phyloP scores from a whole-genome alignment of 2,113 vertebrate species.

The Anhinga anhinga region DNA sequence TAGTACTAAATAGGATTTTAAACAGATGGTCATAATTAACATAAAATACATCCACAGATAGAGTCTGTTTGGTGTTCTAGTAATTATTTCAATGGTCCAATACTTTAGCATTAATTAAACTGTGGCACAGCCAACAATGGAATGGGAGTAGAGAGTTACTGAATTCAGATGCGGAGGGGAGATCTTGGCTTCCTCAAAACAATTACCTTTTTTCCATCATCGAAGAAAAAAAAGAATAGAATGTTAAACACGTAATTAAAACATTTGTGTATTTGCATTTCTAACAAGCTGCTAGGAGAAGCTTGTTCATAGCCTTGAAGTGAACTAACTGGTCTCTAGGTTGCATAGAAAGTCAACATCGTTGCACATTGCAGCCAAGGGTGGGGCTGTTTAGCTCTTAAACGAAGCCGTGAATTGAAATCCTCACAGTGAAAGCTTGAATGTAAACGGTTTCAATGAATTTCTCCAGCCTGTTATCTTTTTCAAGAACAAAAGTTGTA shows the following conservation, averaged over 20 bases:
- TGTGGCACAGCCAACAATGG: not conserved
- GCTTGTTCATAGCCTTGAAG: not conserved
- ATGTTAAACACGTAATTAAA: not conserved
- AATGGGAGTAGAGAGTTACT: not conserved
- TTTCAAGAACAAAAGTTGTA: not conserved
- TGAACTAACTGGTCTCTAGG: constrained; percentile 43
- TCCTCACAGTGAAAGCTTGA: not conserved
- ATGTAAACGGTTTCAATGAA: not conserved
- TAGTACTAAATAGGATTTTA: constrained; percentile 46
- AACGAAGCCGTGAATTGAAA: not conserved
- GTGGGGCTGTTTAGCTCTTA: not conserved
- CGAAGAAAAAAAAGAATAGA: not conserved
- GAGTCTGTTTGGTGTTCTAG: constrained; percentile 29
- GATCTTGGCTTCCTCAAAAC: not conserved
- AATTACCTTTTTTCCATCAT: not conserved
- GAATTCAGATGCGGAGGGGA: not conserved
- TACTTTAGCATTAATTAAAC: constrained; percentile 44
- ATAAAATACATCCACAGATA: constrained; percentile 44
- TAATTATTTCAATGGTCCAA: constrained; percentile 38
- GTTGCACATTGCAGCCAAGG: not conserved
- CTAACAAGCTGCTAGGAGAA: not conserved
- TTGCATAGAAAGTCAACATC: not conserved
- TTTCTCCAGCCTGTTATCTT: not conserved
- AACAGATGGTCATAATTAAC: constrained; percentile 63
- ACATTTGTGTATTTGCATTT: not conserved